phyloP scores from a whole-genome alignment of 2,113 vertebrate species.

The Cryptomyrus ogoouensis region DNA sequence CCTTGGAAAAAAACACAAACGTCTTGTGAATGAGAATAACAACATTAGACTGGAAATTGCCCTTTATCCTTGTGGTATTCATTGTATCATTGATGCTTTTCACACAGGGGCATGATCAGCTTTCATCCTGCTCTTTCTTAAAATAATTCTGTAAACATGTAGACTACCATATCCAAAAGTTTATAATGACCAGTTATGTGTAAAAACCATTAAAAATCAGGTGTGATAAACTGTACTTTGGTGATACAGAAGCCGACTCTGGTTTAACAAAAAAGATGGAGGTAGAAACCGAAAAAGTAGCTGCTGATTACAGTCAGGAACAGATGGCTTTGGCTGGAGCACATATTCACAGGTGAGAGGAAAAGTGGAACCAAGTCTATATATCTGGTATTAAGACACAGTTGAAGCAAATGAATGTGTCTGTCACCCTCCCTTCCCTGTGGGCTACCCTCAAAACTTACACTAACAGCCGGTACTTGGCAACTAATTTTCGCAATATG shows the following conservation, averaged over 20 bases:
- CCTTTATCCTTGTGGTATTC: background rate
- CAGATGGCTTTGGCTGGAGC: background rate
- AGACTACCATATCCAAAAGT: background rate
- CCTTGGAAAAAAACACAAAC: background rate
- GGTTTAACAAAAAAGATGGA: background rate
- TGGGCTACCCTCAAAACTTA: background rate
- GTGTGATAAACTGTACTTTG: background rate
- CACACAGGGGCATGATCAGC: background rate
- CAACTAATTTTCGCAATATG: background rate
- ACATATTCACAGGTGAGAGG: background rate
- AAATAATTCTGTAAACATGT: background rate
- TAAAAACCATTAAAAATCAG: background rate
- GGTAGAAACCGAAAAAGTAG: background rate
- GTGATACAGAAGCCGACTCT: background rate
- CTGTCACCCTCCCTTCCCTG: background rate
- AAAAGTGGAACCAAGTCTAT: background rate
- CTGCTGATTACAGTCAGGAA: background rate
- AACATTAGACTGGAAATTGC: background rate
- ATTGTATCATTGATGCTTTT: background rate
- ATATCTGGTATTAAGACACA: background rate
- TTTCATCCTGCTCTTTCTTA: background rate
- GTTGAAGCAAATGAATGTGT: background rate
- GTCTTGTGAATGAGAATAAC: background rate
- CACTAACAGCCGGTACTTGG: background rate
- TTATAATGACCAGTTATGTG: background rate